Base-by-base conservation (phyloP, 2,888 invertebrate genomes). In the Formica aserva region DNA sequence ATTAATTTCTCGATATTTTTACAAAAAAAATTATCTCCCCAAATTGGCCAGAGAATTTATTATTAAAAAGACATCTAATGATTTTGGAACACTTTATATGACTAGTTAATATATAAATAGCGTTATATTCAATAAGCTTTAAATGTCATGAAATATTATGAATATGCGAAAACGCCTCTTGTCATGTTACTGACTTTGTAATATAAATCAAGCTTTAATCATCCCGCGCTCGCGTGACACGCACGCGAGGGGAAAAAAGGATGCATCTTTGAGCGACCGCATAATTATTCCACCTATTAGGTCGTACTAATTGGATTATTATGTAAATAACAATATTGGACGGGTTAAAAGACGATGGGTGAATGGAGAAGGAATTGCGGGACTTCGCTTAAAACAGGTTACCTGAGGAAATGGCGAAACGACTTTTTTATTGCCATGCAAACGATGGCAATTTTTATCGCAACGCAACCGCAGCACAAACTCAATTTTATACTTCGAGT, bases 371-470 rank as follows among this genome's bases (percentile, higher is more conserved):
- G 41, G 11, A 69, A 77, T 57, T 35, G 77, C 69, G 9, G 9
- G 41, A 22, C 77, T 69, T 35, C 15, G 35, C n/a, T 76, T 52
- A 57, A 29, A 69, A 77, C 57, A 69, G 67, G 77, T 77, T 67
- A 69, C 77, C 18, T 55, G 57, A 69, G 41, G 22, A 41, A 69
- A 55, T 55, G 11, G 69, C n/a, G 55, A 67, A 77, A 77, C 13
- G 57, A 67, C 55, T 57, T 77, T 77, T 77, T 69, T 77, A 77
- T 77, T 77, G 69, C 77, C 38, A 69, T 69, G 69, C 69, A 77
- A 77, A 69, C 69, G 69, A 57, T 41, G 55, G 26, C 29, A 66
- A 57, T 32, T 77, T 69, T 55, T 69, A 77, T 57, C 57, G 67
- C 57, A 52, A 52, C 55, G 22, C 60, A 74, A 11, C 41, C 67